Evolutionary conservation across 2,113 vertebrate genomes (phyloP).

Genomic region (Typhlomys cinereus): DNA sequence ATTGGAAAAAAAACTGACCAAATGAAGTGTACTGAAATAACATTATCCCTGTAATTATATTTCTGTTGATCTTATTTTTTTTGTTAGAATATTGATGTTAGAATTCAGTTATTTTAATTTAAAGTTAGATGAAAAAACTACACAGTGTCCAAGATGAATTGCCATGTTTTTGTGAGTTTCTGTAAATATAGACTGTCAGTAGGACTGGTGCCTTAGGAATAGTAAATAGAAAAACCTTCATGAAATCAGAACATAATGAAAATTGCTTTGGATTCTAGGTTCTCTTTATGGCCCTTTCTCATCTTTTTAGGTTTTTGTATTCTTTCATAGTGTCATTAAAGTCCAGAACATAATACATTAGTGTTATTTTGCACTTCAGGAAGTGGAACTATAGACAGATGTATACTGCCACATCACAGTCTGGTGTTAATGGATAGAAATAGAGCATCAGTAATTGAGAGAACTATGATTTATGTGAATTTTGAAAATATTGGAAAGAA

Average conservation of each 20-base stretch:
- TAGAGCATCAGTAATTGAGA: conserved; percentile 1
- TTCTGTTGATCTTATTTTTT: conserved; percentile 39
- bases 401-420: not conserved
- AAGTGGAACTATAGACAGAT: conserved; percentile 15
- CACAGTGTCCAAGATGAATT: not conserved
- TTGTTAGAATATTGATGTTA: conserved; percentile 38
- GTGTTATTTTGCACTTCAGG: not conserved
- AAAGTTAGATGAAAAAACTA: conserved; percentile 37
- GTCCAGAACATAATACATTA: conserved; percentile 16
- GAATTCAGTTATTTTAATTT: conserved; percentile 33
- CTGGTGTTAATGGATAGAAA: not conserved
- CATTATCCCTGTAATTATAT: conserved; percentile 9
- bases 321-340: conserved; percentile 43
- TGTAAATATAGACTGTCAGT: not conserved
- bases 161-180: conserved; percentile 34
- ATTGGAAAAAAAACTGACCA: not conserved
- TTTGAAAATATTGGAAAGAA: conserved; percentile 52
- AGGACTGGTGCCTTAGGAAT: not conserved
- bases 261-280: not conserved
- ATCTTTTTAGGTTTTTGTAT: conserved; percentile 10
- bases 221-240: not conserved
- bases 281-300: not conserved
- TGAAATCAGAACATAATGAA: conserved; percentile 24
- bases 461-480: not conserved
- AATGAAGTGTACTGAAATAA: conserved; percentile 3